phyloP scores from a whole-genome alignment of 2,113 vertebrate species.

The Urocynchramus pylzowi region DNA sequence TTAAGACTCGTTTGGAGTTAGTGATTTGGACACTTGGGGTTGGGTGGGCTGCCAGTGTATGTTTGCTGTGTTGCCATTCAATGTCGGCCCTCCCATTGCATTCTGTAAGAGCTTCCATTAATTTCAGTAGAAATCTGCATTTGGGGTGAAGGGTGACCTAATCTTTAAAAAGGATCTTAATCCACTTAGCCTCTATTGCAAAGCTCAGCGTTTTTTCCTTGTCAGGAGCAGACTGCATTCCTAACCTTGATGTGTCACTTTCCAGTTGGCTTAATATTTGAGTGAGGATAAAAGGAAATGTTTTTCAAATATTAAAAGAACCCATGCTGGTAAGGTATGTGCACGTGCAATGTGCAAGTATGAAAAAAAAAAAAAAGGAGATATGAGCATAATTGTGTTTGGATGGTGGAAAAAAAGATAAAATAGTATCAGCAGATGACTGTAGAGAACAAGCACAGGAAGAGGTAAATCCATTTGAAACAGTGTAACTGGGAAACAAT shows the following conservation, averaged over 20 bases:
- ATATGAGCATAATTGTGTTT: background rate
- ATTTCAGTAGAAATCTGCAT: conserved; percentile 31
- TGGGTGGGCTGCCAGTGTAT: background rate
- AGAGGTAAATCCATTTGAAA: background rate
- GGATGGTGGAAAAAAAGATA: background rate
- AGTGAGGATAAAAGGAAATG: conserved; percentile 25
- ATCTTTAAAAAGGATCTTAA: conserved; percentile 60
- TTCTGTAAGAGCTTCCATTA: background rate
- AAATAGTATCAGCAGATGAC: background rate
- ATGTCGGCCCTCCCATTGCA: background rate
- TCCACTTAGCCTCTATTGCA: conserved; percentile 23
- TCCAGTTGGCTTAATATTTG: conserved; percentile 51
- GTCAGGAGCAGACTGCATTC: conserved; percentile 38
- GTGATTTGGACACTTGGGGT: background rate
- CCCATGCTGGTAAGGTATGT: conserved; percentile 1
- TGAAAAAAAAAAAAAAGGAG: background rate
- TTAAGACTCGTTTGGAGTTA: background rate
- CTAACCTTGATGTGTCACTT: conserved; percentile 58
- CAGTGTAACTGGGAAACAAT: background rate
- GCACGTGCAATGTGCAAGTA: background rate
- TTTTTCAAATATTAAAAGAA: conserved; percentile 21
- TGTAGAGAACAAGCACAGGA: background rate
- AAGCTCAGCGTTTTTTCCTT: conserved; percentile 45
- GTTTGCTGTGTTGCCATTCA: background rate
- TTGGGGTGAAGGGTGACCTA: conserved; percentile 20